These are phyloP conservation scores for Castor canadensis DNA, from an alignment of 2,113 vertebrate genomes.

Conservation along the genomic window DNA sequence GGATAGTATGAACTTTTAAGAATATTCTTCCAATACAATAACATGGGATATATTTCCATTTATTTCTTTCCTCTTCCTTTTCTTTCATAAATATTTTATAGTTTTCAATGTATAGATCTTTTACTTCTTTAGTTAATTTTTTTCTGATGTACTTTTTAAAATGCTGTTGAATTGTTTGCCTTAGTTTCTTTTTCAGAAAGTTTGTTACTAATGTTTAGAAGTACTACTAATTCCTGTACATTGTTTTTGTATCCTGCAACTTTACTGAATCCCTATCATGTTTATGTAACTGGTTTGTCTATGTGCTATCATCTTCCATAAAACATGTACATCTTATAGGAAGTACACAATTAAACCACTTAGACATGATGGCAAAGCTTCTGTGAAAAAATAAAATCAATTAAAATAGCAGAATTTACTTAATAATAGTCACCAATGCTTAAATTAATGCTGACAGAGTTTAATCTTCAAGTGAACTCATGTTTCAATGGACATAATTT, in stretches of 20 bases:
- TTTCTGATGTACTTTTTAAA: neutral
- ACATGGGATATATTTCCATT: neutral
- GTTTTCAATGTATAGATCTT: neutral
- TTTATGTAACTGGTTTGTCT: too few relatives aligned
- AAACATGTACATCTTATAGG: neutral
- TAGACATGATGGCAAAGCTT: neutral
- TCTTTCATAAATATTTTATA: neutral
- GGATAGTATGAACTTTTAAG: neutral
- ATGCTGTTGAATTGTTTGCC: neutral
- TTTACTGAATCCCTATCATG: neutral
- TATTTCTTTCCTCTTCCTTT: neutral
- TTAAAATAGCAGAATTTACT: neutral
- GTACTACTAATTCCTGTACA: neutral
- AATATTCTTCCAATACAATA: neutral
- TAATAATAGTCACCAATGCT: neutral
- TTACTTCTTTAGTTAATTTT: neutral
- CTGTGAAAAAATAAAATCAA: neutral
- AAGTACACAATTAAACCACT: neutral
- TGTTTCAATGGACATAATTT: too few relatives aligned
- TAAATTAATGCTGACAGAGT: neutral
- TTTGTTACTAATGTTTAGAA: neutral
- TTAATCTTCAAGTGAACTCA: conserved; percentile 3
- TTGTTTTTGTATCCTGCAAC: neutral
- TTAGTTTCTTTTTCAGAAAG: neutral
- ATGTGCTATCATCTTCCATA: neutral